phyloP scores from a whole-genome alignment of 2,888 invertebrate genomes.

The Lottia gigantea region DNA sequence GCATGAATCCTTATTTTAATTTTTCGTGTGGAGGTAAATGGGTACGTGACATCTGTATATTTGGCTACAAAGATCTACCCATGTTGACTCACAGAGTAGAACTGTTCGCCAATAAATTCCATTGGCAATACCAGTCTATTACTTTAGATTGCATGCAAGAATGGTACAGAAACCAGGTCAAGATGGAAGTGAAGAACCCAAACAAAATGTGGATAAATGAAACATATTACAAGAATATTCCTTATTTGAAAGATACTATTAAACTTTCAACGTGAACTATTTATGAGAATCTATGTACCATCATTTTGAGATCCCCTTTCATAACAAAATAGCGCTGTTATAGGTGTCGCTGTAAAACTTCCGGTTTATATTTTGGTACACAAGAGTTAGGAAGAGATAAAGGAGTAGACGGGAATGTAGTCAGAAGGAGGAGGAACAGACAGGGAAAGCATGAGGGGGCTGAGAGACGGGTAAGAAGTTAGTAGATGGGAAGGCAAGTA shows the following conservation, averaged over 20 bases:
- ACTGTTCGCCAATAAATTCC: conserved; percentile 1
- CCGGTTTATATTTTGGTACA: too few species aligned
- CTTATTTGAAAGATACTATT: neutral
- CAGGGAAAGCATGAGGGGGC: too few species aligned
- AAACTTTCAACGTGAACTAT: neutral
- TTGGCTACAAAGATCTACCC: neutral
- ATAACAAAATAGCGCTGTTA: too few species aligned
- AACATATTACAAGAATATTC: neutral
- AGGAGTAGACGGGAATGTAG: too few species aligned
- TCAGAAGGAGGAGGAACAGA: too few species aligned
- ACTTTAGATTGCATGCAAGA: conserved; percentile 3
- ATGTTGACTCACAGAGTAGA: neutral
- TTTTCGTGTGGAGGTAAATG: neutral
- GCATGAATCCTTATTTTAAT: neutral
- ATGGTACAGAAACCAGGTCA: neutral
- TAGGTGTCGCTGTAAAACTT: too few species aligned
- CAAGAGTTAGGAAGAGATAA: too few species aligned
- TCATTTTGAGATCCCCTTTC: too few species aligned
- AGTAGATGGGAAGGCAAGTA: too few species aligned
- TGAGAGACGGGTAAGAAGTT: too few species aligned
- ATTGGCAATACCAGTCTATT: neutral
- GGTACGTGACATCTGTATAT: neutral
- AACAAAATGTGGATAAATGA: neutral
- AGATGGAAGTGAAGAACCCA: neutral
- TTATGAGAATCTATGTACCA: too few species aligned